A percentile compares a stretch with the other conserved stretches of the same genome.
phyloP scores from a whole-genome alignment of 2,888 invertebrate genomes.

The Tetramorium bicarinatum region DNA sequence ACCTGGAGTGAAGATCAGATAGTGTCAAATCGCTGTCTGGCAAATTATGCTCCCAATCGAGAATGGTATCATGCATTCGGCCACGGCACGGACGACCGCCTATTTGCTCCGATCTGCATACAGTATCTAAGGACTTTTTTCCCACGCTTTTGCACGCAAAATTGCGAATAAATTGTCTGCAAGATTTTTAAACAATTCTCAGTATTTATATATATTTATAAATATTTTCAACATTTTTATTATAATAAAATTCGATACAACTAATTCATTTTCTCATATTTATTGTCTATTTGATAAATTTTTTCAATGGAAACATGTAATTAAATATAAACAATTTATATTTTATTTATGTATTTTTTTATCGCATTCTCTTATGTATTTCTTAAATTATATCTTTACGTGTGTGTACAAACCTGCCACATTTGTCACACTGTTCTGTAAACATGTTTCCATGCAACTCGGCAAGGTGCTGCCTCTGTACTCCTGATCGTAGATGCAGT shows the following conservation, averaged over 20 bases:
- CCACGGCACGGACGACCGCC: slow-evolving; percentile 94
- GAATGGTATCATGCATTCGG: slow-evolving; percentile 94
- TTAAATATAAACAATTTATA: not conserved
- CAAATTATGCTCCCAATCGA: slow-evolving; percentile 99
- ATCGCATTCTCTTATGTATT: not conserved
- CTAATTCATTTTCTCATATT: not conserved
- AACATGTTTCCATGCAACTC: slow-evolving; percentile 99
- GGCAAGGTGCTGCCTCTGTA: slow-evolving; percentile 92
- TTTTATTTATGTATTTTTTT: not conserved
- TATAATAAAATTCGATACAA: not conserved
- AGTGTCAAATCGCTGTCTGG: slow-evolving; percentile 95
- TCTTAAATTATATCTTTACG: not conserved
- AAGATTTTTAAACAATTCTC: slow-evolving; percentile 66
- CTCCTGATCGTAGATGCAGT: slow-evolving; percentile 96
- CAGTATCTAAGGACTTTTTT: slow-evolving; percentile 90
- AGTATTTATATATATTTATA: no score
- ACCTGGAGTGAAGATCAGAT: slow-evolving; percentile 96
- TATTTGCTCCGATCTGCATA: slow-evolving; percentile 89
- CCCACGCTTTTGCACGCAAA: slow-evolving; percentile 93
- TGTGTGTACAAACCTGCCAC: slow-evolving; percentile 89
- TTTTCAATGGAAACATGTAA: not conserved
- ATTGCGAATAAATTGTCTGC: slow-evolving; percentile 93
- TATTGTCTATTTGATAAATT: not conserved
- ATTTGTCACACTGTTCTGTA: slow-evolving; percentile 96
- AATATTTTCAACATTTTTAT: no score